Base-by-base conservation (phyloP, 1,140 invertebrate species). In the Drosophila aff. region DNA sequence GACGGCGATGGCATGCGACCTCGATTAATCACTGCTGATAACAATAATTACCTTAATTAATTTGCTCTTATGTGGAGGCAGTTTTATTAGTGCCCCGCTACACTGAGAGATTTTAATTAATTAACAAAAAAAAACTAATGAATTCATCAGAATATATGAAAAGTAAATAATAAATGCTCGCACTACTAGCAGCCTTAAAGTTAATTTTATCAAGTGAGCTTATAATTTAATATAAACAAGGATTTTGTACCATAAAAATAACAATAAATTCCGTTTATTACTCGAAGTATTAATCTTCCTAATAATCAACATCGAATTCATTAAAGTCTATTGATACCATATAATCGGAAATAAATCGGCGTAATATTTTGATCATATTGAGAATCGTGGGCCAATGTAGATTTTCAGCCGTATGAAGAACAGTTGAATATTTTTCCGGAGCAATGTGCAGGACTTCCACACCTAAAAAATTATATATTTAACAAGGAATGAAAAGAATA, bases 341-440 rank as follows among this genome's bases (percentile, higher is more conserved):
- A 36, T 69, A 84, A 9, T 73, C 49, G 23, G 44, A 18, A n/a
- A 84, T 64, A 53, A 81, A 66, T 13, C 0, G 8, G 0, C 72
- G 31, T 0, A 84, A 5, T 28, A 84, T 77, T 47, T 47, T 18
- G 0, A 65, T 78, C 73, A 81, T 73, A 63, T 84, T 84, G 1
- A 43, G 46, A 28, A 84, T 62, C 0, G 81, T 73, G 2, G 81
- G 81, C 43, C 61, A 84, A 31, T 84, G 63, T 16, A 81, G 33
- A 31, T 74, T 68, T 9, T 49, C 16, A 6, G 46, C 15, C 44
- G 49, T 84, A 16, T 66, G 36, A 58, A 55, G 64, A 0, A 68
- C 50, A 8, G 55, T 44, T 3, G 60, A 73, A 33, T 43, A 77
- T 10, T 65, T 68, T 18, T 80, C 47, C 1, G 81, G 81, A 18